Evolutionary conservation across 2,113 vertebrate species (phyloP).

Genomic region (Catharus bicknelli): DNA sequence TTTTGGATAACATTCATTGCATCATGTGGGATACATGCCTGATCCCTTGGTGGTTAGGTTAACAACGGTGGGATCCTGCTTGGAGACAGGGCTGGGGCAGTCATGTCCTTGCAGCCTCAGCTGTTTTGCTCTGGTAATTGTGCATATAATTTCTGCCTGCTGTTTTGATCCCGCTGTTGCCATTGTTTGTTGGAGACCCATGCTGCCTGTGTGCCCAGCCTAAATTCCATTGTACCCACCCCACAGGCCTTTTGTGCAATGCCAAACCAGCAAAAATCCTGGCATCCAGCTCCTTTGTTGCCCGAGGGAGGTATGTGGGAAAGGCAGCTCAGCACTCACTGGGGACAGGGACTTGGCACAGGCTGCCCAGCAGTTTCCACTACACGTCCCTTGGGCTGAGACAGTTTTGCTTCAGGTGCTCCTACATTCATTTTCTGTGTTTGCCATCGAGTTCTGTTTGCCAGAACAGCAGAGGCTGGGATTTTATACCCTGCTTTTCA

Average conservation of each 20-base stretch:
- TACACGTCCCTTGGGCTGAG: not conserved
- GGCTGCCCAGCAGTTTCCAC: not conserved
- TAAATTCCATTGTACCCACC: constrained; percentile 62
- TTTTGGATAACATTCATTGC: not conserved
- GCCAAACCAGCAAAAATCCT: constrained; percentile 55
- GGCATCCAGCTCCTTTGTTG: constrained; percentile 38
- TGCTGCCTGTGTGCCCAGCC: constrained; percentile 52
- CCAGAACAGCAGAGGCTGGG: constrained; percentile 1
- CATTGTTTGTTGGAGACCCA: constrained; percentile 65
- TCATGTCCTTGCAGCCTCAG: not conserved
- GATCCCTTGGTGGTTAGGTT: not conserved
- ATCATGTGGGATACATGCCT: not conserved
- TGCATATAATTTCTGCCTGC: constrained; percentile 34
- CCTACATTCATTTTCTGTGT: not conserved
- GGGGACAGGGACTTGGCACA: constrained; percentile 12
- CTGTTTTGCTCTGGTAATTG: constrained; percentile 36
- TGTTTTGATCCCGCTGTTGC: constrained; percentile 64
- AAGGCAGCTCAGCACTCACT: constrained; percentile 37
- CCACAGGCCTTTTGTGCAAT: constrained; percentile 48
- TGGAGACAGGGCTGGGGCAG: not conserved
- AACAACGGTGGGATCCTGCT: not conserved
- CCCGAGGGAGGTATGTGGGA: constrained; percentile 57
- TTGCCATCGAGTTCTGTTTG: not conserved
- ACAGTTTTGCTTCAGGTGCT: constrained; percentile 37
- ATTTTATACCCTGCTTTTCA: constrained; percentile 24